Conservation (phyloP, 2,113 vertebrate genomes). For the Calonectris borealis region DNA sequence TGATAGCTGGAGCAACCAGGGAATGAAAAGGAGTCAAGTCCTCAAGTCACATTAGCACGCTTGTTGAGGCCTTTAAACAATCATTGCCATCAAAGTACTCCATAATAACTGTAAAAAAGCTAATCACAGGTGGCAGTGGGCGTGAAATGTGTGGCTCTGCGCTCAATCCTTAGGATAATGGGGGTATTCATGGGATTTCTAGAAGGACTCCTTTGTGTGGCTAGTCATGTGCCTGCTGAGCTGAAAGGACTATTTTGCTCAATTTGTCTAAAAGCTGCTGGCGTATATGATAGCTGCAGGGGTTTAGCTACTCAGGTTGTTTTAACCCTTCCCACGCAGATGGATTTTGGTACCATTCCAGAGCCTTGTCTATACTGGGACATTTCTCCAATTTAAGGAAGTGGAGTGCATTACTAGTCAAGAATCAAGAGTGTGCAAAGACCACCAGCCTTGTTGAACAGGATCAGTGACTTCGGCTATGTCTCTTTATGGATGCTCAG, state of each 20-base stretch:
- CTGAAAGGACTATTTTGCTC: conserved; percentile 82
- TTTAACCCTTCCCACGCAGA: conserved; percentile 68
- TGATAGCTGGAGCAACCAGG: conserved; percentile 61
- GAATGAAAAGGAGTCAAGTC: conserved; percentile 67
- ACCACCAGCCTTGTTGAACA: neutral
- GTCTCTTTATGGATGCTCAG: neutral
- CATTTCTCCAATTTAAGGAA: neutral
- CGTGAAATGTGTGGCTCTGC: conserved; percentile 76
- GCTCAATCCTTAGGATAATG: conserved; percentile 75
- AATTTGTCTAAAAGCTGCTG: conserved; percentile 82
- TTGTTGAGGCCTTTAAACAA: conserved; percentile 76
- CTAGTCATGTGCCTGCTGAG: conserved; percentile 70
- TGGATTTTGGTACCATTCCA: neutral
- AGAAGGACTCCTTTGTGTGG: conserved; percentile 76
- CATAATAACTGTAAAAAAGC: conserved; percentile 78
- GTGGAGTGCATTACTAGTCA: accelerated
- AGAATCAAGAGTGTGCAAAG: neutral
- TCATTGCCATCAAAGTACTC: conserved; percentile 75
- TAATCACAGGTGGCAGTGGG: conserved; percentile 81
- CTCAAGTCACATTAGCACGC: conserved; percentile 71
- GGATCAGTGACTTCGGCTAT: accelerated
- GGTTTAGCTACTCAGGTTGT: conserved; percentile 76
- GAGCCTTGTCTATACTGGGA: neutral
- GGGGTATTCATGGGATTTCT: conserved; percentile 75
- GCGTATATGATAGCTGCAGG: conserved; percentile 81